phyloP scores from a whole-genome alignment of 2,797 vertebrate species.

The Myotis planiceps region DNA sequence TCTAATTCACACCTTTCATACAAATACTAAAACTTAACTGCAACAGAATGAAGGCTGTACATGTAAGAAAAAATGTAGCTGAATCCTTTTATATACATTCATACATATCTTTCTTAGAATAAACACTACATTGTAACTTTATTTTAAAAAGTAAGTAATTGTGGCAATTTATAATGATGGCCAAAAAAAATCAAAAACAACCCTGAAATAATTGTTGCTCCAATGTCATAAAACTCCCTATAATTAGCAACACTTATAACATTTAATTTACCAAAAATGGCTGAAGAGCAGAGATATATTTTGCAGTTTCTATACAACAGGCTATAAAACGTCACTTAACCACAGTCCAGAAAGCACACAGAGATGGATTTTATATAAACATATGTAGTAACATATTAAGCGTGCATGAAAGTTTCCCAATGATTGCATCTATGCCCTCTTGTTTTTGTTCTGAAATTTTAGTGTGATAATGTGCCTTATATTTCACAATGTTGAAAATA shows the following conservation, averaged over 20 bases:
- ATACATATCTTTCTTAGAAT: conserved; percentile 90
- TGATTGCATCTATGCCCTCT: conserved; percentile 91
- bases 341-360: conserved; percentile 99
- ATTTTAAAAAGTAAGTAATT: conserved; percentile 80
- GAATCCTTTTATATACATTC: conserved; percentile 91
- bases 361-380: conserved; percentile 99
- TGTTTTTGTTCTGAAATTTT: conserved; percentile 81
- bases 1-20: conserved; percentile 90
- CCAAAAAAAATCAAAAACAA: conserved; percentile 87
- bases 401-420: conserved; percentile 97
- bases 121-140: conserved; percentile 90
- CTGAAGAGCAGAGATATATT: conserved; percentile 98
- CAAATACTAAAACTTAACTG: conserved; percentile 89
- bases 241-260: conserved; percentile 99
- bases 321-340: conserved; percentile 99
- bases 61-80: conserved; percentile 89
- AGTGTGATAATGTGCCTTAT: conserved; percentile 91
- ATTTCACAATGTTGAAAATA: conserved; percentile 93
- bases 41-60: conserved; percentile 89
- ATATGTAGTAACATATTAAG: conserved; percentile 99
- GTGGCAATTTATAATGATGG: conserved; percentile 91
- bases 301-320: conserved; percentile 99
- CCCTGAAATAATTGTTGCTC: conserved; percentile 87
- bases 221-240: conserved; percentile 97
- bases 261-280: conserved; percentile 97